Evolutionary conservation across 1,140 invertebrate species (phyloP).

Genomic region (Zaprionus lachaisei): DNA sequence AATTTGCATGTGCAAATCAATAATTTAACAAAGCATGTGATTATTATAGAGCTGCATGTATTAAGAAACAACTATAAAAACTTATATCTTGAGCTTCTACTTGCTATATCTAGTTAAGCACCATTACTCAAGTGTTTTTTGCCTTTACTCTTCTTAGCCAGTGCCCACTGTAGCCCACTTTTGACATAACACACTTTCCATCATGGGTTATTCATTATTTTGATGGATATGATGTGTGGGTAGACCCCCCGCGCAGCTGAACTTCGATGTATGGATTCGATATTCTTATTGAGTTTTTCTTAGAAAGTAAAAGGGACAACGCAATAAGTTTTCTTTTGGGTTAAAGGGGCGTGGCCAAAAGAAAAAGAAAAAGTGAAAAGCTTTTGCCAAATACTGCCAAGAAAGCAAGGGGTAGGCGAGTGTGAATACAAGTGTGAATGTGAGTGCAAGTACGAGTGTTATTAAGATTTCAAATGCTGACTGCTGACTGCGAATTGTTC

Average conservation of each 20-base stretch:
- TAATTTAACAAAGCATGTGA: too few species aligned
- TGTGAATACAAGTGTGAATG: conserved; percentile 27
- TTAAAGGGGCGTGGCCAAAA: conserved; percentile 43
- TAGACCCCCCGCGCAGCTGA: neutral
- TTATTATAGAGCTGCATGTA: too few species aligned
- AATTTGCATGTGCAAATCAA: too few species aligned
- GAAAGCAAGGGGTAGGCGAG: conserved; percentile 19
- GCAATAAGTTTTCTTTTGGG: conserved; percentile 40
- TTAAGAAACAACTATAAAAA: too few species aligned
- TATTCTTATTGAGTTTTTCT: conserved; percentile 29
- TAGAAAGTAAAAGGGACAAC: conserved; percentile 55
- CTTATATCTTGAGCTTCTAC: too few species aligned
- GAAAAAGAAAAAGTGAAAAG: conserved; percentile 34
- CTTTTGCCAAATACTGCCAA: conserved; percentile 15
- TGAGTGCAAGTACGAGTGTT: neutral
- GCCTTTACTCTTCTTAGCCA: neutral
- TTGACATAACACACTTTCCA: conserved; percentile 3
- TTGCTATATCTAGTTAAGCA: too few species aligned
- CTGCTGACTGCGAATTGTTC: conserved; percentile 25
- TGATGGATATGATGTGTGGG: conserved; percentile 7
- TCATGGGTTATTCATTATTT: conserved; percentile 7
- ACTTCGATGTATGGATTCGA: neutral
- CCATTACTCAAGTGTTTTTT: too few species aligned
- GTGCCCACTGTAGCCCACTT: neutral
- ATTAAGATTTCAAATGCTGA: conserved; percentile 2